These are phyloP conservation scores for Drosophila lacertosa DNA, from an alignment of 1,140 invertebrate species.

Conservation along the genomic window DNA sequence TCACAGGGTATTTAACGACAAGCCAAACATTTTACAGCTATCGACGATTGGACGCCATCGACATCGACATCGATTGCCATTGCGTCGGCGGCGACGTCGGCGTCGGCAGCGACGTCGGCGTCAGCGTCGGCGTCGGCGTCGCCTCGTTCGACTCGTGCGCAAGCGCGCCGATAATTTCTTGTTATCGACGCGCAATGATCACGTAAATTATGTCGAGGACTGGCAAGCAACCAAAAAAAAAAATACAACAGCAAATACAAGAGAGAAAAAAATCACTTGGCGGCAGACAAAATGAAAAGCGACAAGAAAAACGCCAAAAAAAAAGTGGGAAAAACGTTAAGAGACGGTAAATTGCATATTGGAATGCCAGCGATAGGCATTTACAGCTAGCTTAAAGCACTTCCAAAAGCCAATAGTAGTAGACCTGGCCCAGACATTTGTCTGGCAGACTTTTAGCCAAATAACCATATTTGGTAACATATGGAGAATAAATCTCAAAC, in stretches of 20 bases:
- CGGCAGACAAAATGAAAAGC: constrained; percentile 45
- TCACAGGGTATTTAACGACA: constrained; percentile 35
- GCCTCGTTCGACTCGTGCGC: constrained; percentile 53
- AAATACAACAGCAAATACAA: not conserved
- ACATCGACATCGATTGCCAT: constrained; percentile 45
- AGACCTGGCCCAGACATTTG: constrained; percentile 28
- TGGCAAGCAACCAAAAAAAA: constrained; percentile 16
- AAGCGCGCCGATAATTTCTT: constrained; percentile 78
- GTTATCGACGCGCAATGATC: constrained; percentile 80
- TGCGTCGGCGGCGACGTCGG: constrained; percentile 25
- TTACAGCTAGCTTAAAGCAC: constrained; percentile 36
- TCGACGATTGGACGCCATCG: constrained; percentile 51
- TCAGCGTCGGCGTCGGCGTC: constrained; percentile 21
- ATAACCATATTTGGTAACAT: constrained; percentile 10
- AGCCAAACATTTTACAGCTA: constrained; percentile 42
- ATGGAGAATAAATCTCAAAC: not conserved
- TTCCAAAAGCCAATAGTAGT: constrained; percentile 18
- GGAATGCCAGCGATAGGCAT: constrained; percentile 76
- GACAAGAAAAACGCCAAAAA: constrained; percentile 42
- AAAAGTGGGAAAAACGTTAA: constrained; percentile 18
- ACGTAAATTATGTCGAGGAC: constrained; percentile 81
- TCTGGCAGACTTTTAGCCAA: constrained; percentile 5
- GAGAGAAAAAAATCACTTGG: constrained; percentile 66
- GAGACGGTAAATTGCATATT: constrained; percentile 59
- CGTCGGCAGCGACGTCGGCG: constrained; percentile 18